These are phyloP conservation scores for Thymelicus sylvestris DNA, from an alignment of 2,888 invertebrate genomes.

Conservation along the genomic window DNA sequence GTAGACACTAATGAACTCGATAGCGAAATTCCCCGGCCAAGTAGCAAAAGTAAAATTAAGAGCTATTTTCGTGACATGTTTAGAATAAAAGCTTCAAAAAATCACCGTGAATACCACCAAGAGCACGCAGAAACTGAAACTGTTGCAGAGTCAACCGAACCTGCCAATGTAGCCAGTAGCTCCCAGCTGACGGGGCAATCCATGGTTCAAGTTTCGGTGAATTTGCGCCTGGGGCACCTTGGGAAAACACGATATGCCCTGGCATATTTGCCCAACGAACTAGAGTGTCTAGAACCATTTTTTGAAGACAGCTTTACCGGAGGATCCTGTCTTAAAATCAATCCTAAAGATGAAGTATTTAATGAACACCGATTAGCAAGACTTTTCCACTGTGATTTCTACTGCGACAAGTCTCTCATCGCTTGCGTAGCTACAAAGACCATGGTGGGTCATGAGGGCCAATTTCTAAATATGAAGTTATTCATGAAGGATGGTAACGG, in stretches of 20 bases:
- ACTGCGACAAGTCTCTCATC: slow-evolving; percentile 54
- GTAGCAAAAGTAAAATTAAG: slow-evolving; percentile 46
- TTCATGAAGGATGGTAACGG: slow-evolving; percentile 43
- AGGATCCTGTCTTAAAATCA: slow-evolving; percentile 78
- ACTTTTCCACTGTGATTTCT: slow-evolving; percentile 71
- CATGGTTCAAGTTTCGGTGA: slow-evolving; percentile 53
- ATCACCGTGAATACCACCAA: slow-evolving; percentile 14
- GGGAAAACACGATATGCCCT: slow-evolving; percentile 51
- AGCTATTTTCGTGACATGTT: slow-evolving; percentile 48
- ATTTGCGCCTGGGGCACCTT: slow-evolving; percentile 50
- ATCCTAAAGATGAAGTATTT: slow-evolving; percentile 59
- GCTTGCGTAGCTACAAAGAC: slow-evolving; percentile 71
- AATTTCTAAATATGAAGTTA: slow-evolving; percentile 61
- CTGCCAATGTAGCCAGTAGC: neutral
- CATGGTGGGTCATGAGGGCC: slow-evolving; percentile 48
- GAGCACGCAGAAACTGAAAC: slow-evolving; percentile 9
- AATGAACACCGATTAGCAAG: slow-evolving; percentile 53
- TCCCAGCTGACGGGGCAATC: slow-evolving; percentile 42
- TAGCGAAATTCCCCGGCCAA: slow-evolving; percentile 31
- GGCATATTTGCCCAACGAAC: slow-evolving; percentile 55
- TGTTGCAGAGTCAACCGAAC: neutral
- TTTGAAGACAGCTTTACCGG: slow-evolving; percentile 79
- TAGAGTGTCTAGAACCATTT: slow-evolving; percentile 63
- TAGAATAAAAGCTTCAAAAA: slow-evolving; percentile 39
- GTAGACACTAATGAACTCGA: slow-evolving; percentile 31